These are phyloP conservation scores for Rhopalosiphum nymphaeae DNA, from an alignment of 2,888 invertebrate genomes.

Conservation along the genomic window DNA sequence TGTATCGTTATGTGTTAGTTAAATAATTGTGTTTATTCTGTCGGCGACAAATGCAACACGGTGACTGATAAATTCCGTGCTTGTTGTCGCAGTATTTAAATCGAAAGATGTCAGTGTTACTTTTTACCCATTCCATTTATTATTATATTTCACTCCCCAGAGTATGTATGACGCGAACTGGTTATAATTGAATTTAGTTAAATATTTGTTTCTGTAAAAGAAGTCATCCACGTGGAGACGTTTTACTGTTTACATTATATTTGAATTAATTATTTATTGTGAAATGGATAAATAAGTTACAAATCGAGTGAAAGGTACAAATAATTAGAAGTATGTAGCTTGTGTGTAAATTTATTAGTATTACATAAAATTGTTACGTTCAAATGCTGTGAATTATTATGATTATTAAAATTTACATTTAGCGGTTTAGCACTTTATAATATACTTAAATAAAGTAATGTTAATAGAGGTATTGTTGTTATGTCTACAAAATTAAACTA, in stretches of 20 bases:
- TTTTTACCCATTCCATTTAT: background rate
- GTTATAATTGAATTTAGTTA: background rate
- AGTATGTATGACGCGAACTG: background rate
- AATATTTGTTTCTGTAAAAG: background rate
- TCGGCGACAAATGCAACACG: background rate
- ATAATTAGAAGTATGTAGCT: background rate
- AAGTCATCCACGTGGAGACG: background rate
- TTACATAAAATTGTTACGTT: background rate
- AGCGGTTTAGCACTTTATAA: background rate
- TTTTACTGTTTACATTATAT: background rate
- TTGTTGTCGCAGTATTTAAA: background rate
- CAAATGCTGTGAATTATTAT: background rate
- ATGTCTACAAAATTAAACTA: background rate
- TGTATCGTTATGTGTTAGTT: background rate
- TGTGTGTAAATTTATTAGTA: background rate
- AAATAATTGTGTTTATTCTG: background rate
- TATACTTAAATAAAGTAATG: background rate
- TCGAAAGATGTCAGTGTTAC: background rate
- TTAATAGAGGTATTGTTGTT: background rate
- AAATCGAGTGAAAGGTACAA: background rate
- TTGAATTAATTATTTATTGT: slow-evolving; percentile 4
- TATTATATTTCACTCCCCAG: background rate
- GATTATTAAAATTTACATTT: background rate
- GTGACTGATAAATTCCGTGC: background rate
- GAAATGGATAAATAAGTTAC: background rate